Conservation (phyloP, 2,113 vertebrate species). For the Ageneiosus marmoratus region DNA sequence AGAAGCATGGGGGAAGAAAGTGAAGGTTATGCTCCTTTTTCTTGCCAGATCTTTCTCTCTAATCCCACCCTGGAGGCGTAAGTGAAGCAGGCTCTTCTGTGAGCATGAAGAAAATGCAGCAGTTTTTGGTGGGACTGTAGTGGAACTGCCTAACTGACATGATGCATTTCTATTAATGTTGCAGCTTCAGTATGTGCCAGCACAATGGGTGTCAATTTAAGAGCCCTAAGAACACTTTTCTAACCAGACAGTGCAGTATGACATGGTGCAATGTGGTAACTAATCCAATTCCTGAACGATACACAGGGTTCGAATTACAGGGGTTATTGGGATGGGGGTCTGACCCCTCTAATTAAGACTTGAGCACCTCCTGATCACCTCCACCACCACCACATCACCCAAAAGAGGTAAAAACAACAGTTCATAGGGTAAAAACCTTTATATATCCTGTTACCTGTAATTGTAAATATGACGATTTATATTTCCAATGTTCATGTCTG, state of each 20-base stretch:
- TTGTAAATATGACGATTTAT: no score
- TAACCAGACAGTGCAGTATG: not conserved
- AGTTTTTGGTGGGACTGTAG: slow-evolving; percentile 24
- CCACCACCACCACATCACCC: no score
- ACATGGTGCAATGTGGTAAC: not conserved
- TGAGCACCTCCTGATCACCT: no score
- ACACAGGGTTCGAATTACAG: not conserved
- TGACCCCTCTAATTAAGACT: no score
- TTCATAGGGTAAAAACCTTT: no score
- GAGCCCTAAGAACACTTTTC: slow-evolving; percentile 4
- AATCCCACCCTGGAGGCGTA: slow-evolving; percentile 59
- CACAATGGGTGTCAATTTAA: not conserved
- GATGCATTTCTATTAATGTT: slow-evolving; percentile 26
- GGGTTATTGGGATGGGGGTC: no score
- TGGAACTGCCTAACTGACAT: slow-evolving; percentile 33
- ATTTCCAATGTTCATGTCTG: no score
- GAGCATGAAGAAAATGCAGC: slow-evolving; percentile 34
- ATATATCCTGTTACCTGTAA: no score
- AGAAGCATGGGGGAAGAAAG: slow-evolving; percentile 59
- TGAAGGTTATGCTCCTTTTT: slow-evolving; percentile 70
- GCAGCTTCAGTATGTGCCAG: slow-evolving; percentile 16
- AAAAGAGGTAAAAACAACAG: no score
- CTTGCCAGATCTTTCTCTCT: slow-evolving; percentile 62
- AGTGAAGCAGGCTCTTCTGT: slow-evolving; percentile 58
- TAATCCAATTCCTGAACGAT: not conserved